phyloP scores from a whole-genome alignment of 1,140 invertebrate genomes.

The Drosophila sulfurigaster region DNA sequence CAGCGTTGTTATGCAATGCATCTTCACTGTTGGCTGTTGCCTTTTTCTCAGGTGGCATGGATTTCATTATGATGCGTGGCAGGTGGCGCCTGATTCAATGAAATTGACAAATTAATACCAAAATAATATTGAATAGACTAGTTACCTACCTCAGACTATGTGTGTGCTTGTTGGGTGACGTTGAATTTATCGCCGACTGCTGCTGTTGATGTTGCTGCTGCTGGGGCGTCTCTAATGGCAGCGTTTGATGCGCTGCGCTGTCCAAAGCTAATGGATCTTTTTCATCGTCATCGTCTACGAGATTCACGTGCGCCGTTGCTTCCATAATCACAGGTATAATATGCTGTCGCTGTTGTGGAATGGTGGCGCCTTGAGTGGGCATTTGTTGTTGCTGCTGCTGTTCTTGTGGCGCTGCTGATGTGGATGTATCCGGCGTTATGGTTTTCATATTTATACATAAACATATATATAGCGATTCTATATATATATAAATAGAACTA shows the following conservation, averaged over 20 bases:
- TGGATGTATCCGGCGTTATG: slow-evolving; percentile 69
- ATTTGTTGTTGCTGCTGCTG: slow-evolving; percentile 51
- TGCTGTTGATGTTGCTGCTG: slow-evolving; percentile 28
- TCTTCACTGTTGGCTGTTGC: slow-evolving; percentile 62
- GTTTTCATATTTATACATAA: slow-evolving; percentile 63
- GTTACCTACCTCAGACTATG: slow-evolving; percentile 75
- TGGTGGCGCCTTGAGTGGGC: slow-evolving; percentile 32
- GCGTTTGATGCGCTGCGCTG: slow-evolving; percentile 36
- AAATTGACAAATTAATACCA: not conserved
- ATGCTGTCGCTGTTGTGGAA: slow-evolving; percentile 50
- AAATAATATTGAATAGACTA: not conserved
- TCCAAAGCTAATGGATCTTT: slow-evolving; percentile 82
- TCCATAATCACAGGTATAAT: slow-evolving; percentile 68
- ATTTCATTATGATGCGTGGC: slow-evolving; percentile 83
- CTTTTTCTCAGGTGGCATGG: slow-evolving; percentile 83
- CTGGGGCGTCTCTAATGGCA: slow-evolving; percentile 4
- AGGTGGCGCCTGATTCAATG: slow-evolving; percentile 70
- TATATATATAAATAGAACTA: slow-evolving; percentile 33
- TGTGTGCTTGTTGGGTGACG: slow-evolving; percentile 73
- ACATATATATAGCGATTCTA: slow-evolving; percentile 9
- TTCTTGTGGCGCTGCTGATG: slow-evolving; percentile 47
- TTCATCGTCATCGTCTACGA: slow-evolving; percentile 80
- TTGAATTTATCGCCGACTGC: slow-evolving; percentile 11
- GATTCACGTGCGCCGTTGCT: slow-evolving; percentile 74
- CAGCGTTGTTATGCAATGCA: slow-evolving; percentile 24